A percentile compares a stretch with the other conserved stretches of the same genome.
These are phyloP conservation scores for Timandra comae DNA, from an alignment of 2,888 invertebrate species.

Conservation along the genomic window DNA sequence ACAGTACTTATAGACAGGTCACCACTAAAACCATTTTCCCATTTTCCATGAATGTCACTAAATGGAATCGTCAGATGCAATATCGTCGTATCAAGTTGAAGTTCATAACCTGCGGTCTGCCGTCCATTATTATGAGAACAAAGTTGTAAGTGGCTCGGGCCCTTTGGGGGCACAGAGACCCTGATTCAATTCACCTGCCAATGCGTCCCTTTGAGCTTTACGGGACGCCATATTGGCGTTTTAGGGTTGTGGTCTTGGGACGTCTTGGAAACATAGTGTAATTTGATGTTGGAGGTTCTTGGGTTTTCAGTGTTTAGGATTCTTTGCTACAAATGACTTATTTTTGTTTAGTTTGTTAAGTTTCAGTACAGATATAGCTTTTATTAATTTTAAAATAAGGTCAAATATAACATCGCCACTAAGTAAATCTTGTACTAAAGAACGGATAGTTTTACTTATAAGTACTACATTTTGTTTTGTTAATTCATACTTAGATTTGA, in stretches of 20 bases:
- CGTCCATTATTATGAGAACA: slow-evolving; percentile 61
- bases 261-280: slow-evolving; percentile 3
- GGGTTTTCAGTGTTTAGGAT: too few relatives aligned
- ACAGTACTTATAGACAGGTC: too few relatives aligned
- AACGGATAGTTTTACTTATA: too few relatives aligned
- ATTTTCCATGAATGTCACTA: slow-evolving; percentile 16
- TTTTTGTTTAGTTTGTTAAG: too few relatives aligned
- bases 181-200: slow-evolving; percentile 62
- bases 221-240: slow-evolving; percentile 36
- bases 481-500: too few relatives aligned
- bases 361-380: too few relatives aligned
- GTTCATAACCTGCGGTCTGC: slow-evolving; percentile 48
- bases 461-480: too few relatives aligned
- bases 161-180: slow-evolving; percentile 44
- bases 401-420: too few relatives aligned
- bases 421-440: too few relatives aligned
- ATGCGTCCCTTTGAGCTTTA: slow-evolving; percentile 41
- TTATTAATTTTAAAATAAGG: too few relatives aligned
- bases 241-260: slow-evolving; percentile 26
- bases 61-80: slow-evolving; percentile 24
- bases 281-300: too few relatives aligned
- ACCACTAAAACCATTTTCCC: slow-evolving; percentile 3
- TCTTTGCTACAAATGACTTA: too few relatives aligned
- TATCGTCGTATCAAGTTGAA: slow-evolving; percentile 33
- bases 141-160: slow-evolving; percentile 54